These are phyloP conservation scores for Phenacoccus solenopsis DNA, from an alignment of 1,140 invertebrate species.

Conservation along the genomic window DNA sequence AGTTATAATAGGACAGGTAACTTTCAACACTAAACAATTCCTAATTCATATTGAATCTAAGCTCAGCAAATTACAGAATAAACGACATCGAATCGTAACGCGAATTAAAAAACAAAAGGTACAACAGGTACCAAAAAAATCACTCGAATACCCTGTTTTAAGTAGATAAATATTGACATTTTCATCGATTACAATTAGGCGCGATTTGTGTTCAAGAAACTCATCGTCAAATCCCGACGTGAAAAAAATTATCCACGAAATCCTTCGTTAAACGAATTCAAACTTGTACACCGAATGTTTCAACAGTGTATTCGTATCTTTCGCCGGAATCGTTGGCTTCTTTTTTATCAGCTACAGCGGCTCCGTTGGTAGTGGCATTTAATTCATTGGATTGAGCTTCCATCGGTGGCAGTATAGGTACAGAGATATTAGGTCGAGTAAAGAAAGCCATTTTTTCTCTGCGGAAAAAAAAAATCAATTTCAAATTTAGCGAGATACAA, in stretches of 20 bases:
- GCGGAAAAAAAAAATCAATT: slow-evolving; percentile 30
- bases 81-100: no score
- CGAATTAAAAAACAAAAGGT: no score
- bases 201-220: neutral
- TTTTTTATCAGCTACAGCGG: slow-evolving; percentile 29
- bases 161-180: neutral
- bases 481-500: neutral
- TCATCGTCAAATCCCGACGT: neutral
- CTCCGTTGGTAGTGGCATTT: slow-evolving; percentile 19
- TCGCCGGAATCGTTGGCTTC: slow-evolving; percentile 36
- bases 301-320: slow-evolving; percentile 53
- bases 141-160: neutral
- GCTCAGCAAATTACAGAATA: no score
- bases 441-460: slow-evolving; percentile 95
- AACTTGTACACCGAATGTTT: slow-evolving; percentile 54
- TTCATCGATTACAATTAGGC: no score
- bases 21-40: no score
- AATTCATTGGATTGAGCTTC: slow-evolving; percentile 18
- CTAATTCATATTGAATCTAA: no score
- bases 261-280: slow-evolving; percentile 29
- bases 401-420: slow-evolving; percentile 46
- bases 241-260: neutral
- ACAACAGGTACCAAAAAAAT: neutral
- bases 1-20: neutral
- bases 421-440: slow-evolving; percentile 59